phyloP scores from a whole-genome alignment of 2,888 invertebrate species.

The Drosophila mulleri region DNA sequence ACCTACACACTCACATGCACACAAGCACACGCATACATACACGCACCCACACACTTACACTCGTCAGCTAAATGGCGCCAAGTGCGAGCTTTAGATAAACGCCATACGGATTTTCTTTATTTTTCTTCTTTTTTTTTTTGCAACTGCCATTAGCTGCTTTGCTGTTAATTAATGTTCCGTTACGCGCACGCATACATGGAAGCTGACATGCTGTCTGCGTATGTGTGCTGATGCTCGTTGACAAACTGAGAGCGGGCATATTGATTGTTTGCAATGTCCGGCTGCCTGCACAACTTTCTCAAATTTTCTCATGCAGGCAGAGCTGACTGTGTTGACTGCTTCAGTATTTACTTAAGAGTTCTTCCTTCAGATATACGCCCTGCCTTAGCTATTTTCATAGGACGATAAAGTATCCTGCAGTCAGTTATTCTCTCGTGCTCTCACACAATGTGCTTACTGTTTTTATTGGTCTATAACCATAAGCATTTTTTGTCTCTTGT shows the following conservation, averaged over 20 bases:
- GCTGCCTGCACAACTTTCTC: neutral
- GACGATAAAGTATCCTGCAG: neutral
- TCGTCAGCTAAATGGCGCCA: conserved; percentile 43
- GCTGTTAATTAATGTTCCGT: conserved; percentile 72
- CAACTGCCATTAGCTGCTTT: conserved; percentile 44
- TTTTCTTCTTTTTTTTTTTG: neutral
- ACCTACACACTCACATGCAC: conserved; percentile 2
- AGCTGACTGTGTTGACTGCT: no score
- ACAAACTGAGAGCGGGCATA: neutral
- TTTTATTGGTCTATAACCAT: conserved; percentile 51
- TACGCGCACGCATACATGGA: conserved; percentile 30
- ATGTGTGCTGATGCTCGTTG: neutral
- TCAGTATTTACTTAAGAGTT: no score
- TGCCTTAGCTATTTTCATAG: no score
- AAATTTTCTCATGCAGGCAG: no score
- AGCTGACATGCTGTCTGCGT: neutral
- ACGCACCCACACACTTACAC: neutral
- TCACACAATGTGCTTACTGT: neutral
- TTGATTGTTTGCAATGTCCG: neutral
- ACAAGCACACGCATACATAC: neutral
- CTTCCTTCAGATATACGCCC: no score
- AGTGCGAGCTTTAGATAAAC: conserved; percentile 67
- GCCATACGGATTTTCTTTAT: conserved; percentile 43
- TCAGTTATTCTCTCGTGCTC: neutral
- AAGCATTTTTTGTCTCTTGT: conserved; percentile 10